Percentiles rank a stretch among this genome's conserved stretches.
Conservation (phyloP, 2,797 vertebrate genomes). For the Microctenopoma steveboyesi region DNA sequence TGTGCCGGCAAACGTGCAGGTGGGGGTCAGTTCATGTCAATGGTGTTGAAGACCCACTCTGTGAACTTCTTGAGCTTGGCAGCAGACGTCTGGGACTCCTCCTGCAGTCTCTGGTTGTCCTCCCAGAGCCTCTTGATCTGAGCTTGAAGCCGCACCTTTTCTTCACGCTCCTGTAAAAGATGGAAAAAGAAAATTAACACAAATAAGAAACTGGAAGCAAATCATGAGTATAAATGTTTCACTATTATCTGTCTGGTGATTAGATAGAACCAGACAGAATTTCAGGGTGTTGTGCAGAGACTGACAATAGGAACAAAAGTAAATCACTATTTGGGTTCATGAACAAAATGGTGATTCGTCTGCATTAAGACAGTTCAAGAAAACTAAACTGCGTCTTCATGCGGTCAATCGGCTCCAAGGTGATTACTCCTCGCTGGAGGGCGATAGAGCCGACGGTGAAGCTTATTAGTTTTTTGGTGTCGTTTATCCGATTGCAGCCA, state of each 20-base stretch:
- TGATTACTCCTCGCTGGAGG: too few species aligned
- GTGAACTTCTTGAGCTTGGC: conserved; percentile 99
- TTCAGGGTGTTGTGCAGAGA: conserved; percentile 16
- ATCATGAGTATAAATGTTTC: neutral
- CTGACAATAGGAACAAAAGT: conserved; percentile 32
- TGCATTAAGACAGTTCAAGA: conserved; percentile 6
- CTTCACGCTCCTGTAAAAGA: conserved; percentile 90
- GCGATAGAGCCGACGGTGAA: neutral
- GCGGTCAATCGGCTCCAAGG: conserved; percentile 16
- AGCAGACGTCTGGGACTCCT: conserved; percentile 94
- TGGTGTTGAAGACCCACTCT: conserved; percentile 99
- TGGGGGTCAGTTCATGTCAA: conserved; percentile 93
- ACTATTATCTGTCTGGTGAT: neutral
- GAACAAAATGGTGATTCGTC: conserved; percentile 23
- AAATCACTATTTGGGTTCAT: conserved; percentile 2
- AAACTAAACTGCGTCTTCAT: neutral
- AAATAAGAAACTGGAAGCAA: too few species aligned
- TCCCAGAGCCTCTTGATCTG: conserved; percentile 95
- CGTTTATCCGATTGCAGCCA: conserved; percentile 1
- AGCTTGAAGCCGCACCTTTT: conserved; percentile 91
- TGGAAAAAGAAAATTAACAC: neutral
- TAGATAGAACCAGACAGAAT: neutral
- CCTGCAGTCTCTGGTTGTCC: conserved; percentile 96
- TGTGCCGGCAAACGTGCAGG: conserved; percentile 3
- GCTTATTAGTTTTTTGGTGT: conserved; percentile 4